Conservation (phyloP, 1,140 invertebrate genomes). For the Matsumurasca onukii region DNA sequence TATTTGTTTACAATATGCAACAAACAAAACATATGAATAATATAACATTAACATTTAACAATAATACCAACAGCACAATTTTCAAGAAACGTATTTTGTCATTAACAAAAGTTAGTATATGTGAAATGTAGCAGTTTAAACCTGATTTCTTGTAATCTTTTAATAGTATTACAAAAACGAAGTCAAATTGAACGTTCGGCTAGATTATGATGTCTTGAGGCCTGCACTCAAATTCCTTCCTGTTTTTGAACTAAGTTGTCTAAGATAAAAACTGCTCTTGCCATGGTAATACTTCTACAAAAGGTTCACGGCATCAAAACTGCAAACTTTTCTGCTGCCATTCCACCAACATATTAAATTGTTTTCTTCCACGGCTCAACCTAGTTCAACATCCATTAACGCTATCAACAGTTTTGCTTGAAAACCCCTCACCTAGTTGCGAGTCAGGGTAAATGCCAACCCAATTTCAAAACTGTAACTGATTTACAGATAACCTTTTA, state of each 20-base stretch:
- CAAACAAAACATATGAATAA: no score
- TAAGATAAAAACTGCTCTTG: conserved; percentile 37
- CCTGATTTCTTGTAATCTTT: no score
- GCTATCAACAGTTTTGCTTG: conserved; percentile 39
- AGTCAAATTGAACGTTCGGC: background rate
- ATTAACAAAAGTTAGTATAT: no score
- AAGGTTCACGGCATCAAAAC: conserved; percentile 32
- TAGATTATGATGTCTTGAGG: background rate
- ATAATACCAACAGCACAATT: no score
- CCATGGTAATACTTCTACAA: conserved; percentile 31
- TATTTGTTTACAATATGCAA: no score
- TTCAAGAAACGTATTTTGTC: no score
- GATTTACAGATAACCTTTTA: background rate
- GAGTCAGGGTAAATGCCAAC: conserved; percentile 44
- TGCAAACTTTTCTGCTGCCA: conserved; percentile 38
- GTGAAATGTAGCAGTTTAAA: no score
- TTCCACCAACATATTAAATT: conserved; percentile 51
- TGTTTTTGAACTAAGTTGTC: conserved; percentile 35
- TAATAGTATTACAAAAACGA: background rate
- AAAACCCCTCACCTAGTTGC: conserved; percentile 43
- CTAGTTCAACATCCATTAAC: conserved; percentile 46
- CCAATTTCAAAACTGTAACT: conserved; percentile 41
- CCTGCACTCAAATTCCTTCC: conserved; percentile 9
- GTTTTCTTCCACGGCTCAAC: conserved; percentile 46
- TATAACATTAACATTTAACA: no score